Percentiles rank a stretch among this genome's conserved stretches.
These are phyloP conservation scores for Pygathrix nemaeus DNA, from an alignment of 2,113 vertebrate genomes.

Conservation along the genomic window DNA sequence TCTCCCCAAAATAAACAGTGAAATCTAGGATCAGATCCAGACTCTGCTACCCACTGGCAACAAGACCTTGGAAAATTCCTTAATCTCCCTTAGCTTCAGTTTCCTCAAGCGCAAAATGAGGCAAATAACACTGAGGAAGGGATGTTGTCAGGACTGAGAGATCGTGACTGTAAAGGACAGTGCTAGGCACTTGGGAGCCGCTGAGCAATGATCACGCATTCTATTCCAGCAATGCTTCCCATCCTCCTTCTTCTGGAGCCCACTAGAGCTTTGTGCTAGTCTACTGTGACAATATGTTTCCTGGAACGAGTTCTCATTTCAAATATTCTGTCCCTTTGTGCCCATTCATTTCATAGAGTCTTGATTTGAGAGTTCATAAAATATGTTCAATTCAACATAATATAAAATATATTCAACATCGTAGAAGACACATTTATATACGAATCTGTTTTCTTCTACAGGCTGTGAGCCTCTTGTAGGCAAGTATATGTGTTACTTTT, in stretches of 20 bases:
- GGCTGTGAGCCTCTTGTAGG: not conserved
- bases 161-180: not conserved
- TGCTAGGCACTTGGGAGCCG: not conserved
- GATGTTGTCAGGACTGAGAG: not conserved
- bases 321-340: not conserved
- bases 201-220: not conserved
- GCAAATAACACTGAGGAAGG: not conserved
- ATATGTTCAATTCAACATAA: not conserved
- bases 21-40: not conserved
- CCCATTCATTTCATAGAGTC: not conserved
- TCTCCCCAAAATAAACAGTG: not conserved
- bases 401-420: not conserved
- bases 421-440: not conserved
- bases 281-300: not conserved
- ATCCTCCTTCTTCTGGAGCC: not conserved
- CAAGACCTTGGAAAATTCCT: not conserved
- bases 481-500: not conserved
- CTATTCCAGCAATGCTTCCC: not conserved
- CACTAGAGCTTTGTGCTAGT: not conserved
- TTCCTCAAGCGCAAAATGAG: not conserved
- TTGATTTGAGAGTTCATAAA: not conserved
- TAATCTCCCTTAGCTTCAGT: not conserved
- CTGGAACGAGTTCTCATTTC: constrained; percentile 12
- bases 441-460: not conserved
- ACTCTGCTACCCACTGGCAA: not conserved